Conservation (phyloP, 2,113 vertebrate genomes). For the Verasper variegatus region DNA sequence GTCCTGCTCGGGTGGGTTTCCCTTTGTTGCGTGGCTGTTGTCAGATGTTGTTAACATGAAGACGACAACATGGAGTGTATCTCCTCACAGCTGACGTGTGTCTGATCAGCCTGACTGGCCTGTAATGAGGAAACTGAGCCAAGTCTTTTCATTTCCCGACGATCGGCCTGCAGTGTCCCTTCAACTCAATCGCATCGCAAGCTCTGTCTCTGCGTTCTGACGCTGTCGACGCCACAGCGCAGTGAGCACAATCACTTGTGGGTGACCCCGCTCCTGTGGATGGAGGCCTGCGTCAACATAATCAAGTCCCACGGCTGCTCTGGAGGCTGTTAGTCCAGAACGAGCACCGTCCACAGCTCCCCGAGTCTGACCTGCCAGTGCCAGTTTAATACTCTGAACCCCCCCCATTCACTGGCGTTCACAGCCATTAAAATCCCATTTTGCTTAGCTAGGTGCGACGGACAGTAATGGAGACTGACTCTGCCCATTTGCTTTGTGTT, state of each 20-base stretch:
- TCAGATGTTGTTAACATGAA: constrained; percentile 37
- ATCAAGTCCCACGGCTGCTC: constrained; percentile 33
- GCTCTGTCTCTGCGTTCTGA: constrained; percentile 32
- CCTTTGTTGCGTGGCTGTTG: constrained; percentile 19
- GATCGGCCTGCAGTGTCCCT: constrained; percentile 26
- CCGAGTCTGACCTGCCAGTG: constrained; percentile 51
- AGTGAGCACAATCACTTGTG: constrained; percentile 44
- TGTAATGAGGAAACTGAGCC: constrained; percentile 38
- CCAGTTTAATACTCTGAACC: constrained; percentile 52
- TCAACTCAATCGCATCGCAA: constrained; percentile 34
- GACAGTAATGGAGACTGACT: constrained; percentile 68
- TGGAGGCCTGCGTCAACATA: constrained; percentile 53
- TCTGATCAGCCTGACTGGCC: constrained; percentile 36
- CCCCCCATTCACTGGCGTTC: constrained; percentile 11
- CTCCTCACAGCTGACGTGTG: constrained; percentile 32
- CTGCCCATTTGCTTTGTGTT: constrained; percentile 65
- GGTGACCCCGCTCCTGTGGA: not conserved
- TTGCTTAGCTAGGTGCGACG: constrained; percentile 42
- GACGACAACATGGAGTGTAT: not conserved
- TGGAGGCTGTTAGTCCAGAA: constrained; percentile 46
- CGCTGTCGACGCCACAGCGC: constrained; percentile 10
- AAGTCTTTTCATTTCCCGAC: constrained; percentile 32
- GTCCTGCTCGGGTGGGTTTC: constrained; percentile 32
- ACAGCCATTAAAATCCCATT: constrained; percentile 59
- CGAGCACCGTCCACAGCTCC: constrained; percentile 29